phyloP scores from a whole-genome alignment of 2,797 vertebrate species.

The Crenichthys baileyi region DNA sequence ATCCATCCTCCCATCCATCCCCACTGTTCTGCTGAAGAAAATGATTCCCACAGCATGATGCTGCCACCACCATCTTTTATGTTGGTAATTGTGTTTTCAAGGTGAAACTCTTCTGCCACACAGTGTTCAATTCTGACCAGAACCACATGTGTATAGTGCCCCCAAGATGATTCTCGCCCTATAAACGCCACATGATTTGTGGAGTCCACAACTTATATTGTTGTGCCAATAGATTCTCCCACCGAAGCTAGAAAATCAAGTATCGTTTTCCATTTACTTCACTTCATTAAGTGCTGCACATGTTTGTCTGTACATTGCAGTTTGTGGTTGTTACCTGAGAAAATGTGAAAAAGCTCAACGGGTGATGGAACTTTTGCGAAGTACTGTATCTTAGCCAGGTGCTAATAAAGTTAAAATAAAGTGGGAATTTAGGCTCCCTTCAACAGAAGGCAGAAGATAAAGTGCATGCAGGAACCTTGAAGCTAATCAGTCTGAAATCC shows the following conservation, averaged over 20 bases:
- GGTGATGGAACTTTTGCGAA: not conserved
- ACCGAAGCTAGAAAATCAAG: too few species aligned
- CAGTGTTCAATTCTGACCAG: too few species aligned
- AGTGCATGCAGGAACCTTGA: too few species aligned
- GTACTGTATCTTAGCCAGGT: not conserved
- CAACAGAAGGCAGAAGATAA: too few species aligned
- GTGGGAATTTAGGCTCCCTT: not conserved
- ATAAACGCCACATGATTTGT: not conserved
- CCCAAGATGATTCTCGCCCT: not conserved
- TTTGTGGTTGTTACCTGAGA: too few species aligned
- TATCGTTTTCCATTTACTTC: not conserved
- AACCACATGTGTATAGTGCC: not conserved
- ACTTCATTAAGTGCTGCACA: not conserved
- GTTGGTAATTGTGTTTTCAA: too few species aligned
- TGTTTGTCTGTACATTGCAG: not conserved
- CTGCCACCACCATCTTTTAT: too few species aligned
- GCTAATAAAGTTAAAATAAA: not conserved
- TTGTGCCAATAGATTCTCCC: not conserved
- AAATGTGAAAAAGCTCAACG: not conserved
- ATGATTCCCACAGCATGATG: too few species aligned
- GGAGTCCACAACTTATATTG: not conserved
- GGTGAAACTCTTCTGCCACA: too few species aligned
- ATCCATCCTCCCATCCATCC: too few species aligned
- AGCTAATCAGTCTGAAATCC: too few species aligned
- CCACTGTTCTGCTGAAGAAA: too few species aligned